A percentile compares a stretch with the other conserved stretches of the same genome.
Evolutionary conservation across 2,113 vertebrate species (phyloP).

Genomic region (Gambusia affinis): DNA sequence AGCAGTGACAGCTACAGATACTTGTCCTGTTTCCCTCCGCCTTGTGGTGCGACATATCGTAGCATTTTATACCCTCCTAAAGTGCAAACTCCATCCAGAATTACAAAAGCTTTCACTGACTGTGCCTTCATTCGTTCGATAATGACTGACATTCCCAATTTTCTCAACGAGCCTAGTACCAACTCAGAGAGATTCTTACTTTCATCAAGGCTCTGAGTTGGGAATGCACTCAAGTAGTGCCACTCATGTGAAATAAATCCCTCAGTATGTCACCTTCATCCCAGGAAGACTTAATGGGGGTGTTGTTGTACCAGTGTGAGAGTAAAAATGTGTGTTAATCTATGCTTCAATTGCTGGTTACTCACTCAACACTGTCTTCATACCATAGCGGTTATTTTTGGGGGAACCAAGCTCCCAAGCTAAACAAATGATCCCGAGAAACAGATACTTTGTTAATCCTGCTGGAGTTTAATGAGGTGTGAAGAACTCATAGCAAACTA

Average conservation of each 20-base stretch:
- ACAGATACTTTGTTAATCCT: conserved; percentile 32
- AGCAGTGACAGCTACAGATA: neutral
- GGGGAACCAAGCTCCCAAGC: conserved; percentile 8
- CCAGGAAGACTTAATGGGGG: conserved; percentile 10
- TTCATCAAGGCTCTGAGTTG: neutral
- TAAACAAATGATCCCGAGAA: conserved; percentile 38
- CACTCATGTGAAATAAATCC: conserved; percentile 29
- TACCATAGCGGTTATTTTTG: conserved; percentile 44
- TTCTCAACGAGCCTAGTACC: conserved; percentile 1
- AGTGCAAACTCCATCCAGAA: neutral
- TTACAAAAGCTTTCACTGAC: neutral
- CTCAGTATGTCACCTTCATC: conserved; percentile 14
- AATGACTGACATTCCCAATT: conserved; percentile 5
- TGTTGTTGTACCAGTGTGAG: conserved; percentile 38
- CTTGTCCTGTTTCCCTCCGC: neutral
- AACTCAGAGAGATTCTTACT: conserved; percentile 1
- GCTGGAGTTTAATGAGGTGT: conserved; percentile 45
- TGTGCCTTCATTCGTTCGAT: neutral
- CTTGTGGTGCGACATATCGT: neutral
- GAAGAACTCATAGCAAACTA: conserved; percentile 3
- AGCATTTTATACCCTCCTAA: neutral
- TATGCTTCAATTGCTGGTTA: conserved; percentile 6
- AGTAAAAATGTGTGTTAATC: conserved; percentile 5
- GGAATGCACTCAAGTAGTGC: conserved; percentile 49
- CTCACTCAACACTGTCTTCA: conserved; percentile 46